A percentile compares a stretch with the other conserved stretches of the same genome.
These are phyloP conservation scores for Pampusana beccarii DNA, from an alignment of 2,113 vertebrate species.

Conservation along the genomic window DNA sequence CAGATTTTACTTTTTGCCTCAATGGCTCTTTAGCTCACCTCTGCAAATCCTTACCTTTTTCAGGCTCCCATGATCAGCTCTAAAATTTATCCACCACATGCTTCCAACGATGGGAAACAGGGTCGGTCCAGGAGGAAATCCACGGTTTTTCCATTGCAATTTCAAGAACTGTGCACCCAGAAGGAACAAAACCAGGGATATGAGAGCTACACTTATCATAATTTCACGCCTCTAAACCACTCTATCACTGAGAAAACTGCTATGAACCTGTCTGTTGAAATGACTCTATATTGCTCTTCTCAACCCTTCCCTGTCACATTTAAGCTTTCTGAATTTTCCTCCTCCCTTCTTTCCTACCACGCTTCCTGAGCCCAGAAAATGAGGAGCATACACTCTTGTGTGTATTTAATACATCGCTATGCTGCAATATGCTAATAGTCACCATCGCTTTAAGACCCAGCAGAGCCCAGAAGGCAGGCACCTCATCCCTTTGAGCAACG, in stretches of 20 bases:
- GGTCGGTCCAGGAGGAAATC: slow-evolving; percentile 41
- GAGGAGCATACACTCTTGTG: neutral
- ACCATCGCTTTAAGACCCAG: neutral
- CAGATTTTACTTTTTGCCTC: neutral
- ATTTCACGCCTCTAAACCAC: neutral
- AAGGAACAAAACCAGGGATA: slow-evolving; percentile 1
- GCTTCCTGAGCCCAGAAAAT: neutral
- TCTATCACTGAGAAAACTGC: neutral
- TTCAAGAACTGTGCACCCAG: slow-evolving; percentile 19
- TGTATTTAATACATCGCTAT: neutral
- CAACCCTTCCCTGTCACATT: neutral
- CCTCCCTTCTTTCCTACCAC: neutral
- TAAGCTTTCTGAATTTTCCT: neutral
- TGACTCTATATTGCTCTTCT: neutral
- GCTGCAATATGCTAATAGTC: slow-evolving; percentile 39
- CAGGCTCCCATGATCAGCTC: slow-evolving; percentile 14
- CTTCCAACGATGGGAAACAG: slow-evolving; percentile 53
- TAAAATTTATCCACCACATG: slow-evolving; percentile 8
- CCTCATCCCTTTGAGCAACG: neutral
- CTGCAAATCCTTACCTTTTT: slow-evolving; percentile 3
- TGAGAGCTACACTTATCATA: neutral
- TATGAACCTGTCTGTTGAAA: neutral
- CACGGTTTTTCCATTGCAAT: slow-evolving; percentile 37
- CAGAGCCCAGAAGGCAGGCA: neutral
- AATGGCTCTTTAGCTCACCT: neutral